Conservation (phyloP, 1,140 invertebrate species). For the Bradysia coprophila region DNA sequence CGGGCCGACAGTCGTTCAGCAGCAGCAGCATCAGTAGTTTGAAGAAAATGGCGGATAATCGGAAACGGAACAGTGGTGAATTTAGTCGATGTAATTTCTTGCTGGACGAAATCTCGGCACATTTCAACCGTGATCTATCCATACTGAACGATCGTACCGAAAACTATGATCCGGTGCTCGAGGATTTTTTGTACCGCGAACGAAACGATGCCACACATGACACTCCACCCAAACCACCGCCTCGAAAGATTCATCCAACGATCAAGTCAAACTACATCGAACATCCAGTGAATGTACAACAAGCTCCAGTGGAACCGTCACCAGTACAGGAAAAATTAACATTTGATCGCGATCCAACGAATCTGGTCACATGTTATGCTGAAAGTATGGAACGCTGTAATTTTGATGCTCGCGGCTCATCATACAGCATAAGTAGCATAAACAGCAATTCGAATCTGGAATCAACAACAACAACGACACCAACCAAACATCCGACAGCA, state of each 20-base stretch:
- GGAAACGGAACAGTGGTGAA: conserved; percentile 2
- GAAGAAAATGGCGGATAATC: conserved; percentile 2
- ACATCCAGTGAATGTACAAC: conserved; percentile 14
- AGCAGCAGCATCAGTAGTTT: background rate
- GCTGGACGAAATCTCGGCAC: conserved; percentile 20
- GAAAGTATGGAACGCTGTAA: conserved; percentile 20
- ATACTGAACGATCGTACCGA: conserved; percentile 22
- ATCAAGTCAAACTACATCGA: background rate
- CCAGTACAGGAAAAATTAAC: conserved; percentile 7
- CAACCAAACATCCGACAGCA: conserved; percentile 13
- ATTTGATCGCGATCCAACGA: conserved; percentile 22
- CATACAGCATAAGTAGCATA: background rate
- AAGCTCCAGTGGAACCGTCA: background rate
- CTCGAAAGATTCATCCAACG: background rate
- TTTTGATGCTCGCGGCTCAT: conserved; percentile 7
- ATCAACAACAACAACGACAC: background rate
- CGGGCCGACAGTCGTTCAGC: too few relatives aligned
- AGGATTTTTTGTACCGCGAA: background rate
- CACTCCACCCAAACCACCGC: background rate
- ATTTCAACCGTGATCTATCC: conserved; percentile 31
- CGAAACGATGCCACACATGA: background rate
- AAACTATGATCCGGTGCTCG: background rate
- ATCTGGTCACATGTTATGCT: conserved; percentile 16
- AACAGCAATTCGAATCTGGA: background rate
- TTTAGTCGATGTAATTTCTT: conserved; percentile 16